These are phyloP conservation scores for Andrena hattorfiana DNA, from an alignment of 2,888 invertebrate species.

Conservation along the genomic window DNA sequence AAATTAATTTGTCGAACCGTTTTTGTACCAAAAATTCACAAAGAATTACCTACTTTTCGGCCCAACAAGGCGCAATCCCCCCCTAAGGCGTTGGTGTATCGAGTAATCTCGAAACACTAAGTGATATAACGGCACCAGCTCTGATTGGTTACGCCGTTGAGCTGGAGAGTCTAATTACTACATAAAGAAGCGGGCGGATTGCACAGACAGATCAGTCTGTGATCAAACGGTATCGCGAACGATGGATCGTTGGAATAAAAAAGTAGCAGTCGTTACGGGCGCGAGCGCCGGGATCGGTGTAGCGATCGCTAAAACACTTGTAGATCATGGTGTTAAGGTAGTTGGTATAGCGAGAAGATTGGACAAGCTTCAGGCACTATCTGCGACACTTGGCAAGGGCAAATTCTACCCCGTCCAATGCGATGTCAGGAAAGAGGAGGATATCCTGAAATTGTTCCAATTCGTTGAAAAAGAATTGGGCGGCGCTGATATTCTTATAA, in stretches of 20 bases:
- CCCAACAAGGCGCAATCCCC: too few relatives aligned
- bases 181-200: background rate
- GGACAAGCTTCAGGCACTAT: constrained; percentile 83
- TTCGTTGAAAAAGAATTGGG: constrained; percentile 86
- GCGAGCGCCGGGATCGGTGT: constrained; percentile 89
- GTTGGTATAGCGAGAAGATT: constrained; percentile 86
- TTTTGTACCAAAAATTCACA: too few relatives aligned
- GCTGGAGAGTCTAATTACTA: too few relatives aligned
- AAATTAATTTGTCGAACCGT: too few relatives aligned
- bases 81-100: too few relatives aligned
- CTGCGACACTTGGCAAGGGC: constrained; percentile 50
- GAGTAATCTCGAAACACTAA: too few relatives aligned
- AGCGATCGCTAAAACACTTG: constrained; percentile 84
- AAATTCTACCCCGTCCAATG: constrained; percentile 83
- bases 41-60: too few relatives aligned
- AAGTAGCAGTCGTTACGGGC: constrained; percentile 88
- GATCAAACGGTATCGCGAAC: background rate
- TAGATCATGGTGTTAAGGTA: constrained; percentile 86
- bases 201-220: background rate
- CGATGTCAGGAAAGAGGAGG: constrained; percentile 86
- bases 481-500: constrained; percentile 87
- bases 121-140: too few relatives aligned
- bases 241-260: constrained; percentile 88
- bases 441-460: constrained; percentile 86
- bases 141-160: too few relatives aligned